Percentiles rank a stretch among this genome's conserved stretches.
phyloP scores from a whole-genome alignment of 2,888 invertebrate genomes.

The Tenthredo mesomela region DNA sequence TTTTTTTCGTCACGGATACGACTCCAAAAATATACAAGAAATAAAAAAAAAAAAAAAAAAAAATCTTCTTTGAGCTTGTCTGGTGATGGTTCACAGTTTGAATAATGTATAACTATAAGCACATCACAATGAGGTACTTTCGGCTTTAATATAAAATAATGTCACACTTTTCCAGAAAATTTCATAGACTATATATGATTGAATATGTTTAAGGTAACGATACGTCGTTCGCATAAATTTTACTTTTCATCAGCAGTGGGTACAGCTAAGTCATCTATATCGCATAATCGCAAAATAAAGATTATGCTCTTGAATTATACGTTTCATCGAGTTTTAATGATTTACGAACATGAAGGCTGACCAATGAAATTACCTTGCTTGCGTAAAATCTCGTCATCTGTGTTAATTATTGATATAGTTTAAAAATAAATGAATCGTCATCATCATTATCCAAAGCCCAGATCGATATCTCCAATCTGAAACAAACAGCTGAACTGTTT shows the following conservation, averaged over 20 bases:
- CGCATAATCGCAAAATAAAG: background rate
- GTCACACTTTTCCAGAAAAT: background rate
- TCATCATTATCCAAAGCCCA: background rate
- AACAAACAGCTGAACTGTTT: background rate
- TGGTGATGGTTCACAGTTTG: background rate
- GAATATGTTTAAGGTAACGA: background rate
- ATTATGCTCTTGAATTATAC: background rate
- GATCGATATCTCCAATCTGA: background rate
- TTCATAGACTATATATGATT: background rate
- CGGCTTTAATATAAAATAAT: conserved; percentile 13
- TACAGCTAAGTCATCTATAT: background rate
- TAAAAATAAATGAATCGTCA: background rate
- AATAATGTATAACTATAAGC: background rate
- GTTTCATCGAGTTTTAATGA: background rate
- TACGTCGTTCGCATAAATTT: conserved; percentile 5
- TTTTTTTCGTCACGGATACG: background rate
- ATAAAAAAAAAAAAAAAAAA: background rate
- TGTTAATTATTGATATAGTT: background rate
- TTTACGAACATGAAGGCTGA: background rate
- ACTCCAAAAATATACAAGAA: background rate
- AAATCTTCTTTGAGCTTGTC: background rate
- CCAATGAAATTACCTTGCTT: background rate
- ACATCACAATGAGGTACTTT: conserved; percentile 6
- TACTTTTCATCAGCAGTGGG: background rate
- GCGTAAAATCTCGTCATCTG: background rate